These are phyloP conservation scores for Andricus grossulariae DNA, from an alignment of 1,140 invertebrate species.

Conservation along the genomic window DNA sequence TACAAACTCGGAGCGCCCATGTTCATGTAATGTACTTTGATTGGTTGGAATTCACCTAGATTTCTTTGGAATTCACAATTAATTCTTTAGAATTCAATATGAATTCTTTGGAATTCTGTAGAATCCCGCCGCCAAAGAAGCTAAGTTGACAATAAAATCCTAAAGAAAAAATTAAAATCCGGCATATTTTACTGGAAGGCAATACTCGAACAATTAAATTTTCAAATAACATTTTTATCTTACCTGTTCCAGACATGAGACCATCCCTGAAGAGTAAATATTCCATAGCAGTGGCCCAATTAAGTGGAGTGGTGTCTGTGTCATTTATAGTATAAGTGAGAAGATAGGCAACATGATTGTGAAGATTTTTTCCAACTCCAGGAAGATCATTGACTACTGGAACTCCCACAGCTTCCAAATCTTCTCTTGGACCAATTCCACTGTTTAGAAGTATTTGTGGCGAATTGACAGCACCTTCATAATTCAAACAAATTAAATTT, in stretches of 20 bases:
- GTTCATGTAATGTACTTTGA: no score
- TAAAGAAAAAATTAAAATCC: no score
- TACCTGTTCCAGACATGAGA: constrained; percentile 88
- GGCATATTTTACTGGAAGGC: no score
- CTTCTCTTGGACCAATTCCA: constrained; percentile 86
- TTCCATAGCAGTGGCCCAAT: constrained; percentile 92
- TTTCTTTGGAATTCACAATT: no score
- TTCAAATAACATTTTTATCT: constrained; percentile 14
- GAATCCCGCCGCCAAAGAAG: no score
- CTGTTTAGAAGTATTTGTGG: constrained; percentile 90
- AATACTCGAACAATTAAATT: no score
- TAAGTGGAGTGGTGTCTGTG: constrained; percentile 86
- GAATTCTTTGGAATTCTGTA: no score
- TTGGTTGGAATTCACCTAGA: no score
- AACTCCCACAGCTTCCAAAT: constrained; percentile 81
- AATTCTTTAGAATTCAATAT: no score
- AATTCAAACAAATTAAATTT: background rate
- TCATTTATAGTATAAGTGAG: constrained; percentile 88
- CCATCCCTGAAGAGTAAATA: constrained; percentile 89
- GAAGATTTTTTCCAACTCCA: constrained; percentile 91
- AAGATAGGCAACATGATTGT: constrained; percentile 89
- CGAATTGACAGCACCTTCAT: constrained; percentile 83
- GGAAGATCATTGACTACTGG: constrained; percentile 85
- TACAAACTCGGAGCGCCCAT: no score
- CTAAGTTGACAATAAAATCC: no score